phyloP scores from a whole-genome alignment of 2,113 vertebrate species.

The Alethe castanea region DNA sequence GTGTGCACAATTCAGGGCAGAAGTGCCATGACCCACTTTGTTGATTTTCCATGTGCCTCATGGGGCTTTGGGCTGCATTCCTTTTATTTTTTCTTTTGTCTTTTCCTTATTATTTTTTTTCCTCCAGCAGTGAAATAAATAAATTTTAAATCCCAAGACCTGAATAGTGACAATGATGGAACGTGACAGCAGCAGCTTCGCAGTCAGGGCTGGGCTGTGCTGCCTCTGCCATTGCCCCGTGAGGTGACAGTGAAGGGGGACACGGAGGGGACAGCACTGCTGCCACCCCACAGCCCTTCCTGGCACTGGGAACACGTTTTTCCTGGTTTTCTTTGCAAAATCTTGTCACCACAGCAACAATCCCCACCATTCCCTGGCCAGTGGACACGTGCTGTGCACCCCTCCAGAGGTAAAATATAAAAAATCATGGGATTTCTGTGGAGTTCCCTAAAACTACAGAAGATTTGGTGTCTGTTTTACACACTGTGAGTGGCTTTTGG shows the following conservation, averaged over 20 bases:
- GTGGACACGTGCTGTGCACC: fast-evolving
- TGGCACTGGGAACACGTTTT: not conserved
- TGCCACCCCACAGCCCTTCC: not conserved
- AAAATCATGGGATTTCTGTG: fast-evolving
- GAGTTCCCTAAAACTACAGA: not conserved
- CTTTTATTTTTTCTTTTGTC: not conserved
- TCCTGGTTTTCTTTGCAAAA: not conserved
- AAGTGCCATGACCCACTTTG: not conserved
- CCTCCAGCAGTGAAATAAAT: not conserved
- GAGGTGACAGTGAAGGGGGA: not conserved
- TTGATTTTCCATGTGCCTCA: not conserved
- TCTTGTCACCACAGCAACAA: not conserved
- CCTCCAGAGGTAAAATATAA: not conserved
- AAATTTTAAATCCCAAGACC: not conserved
- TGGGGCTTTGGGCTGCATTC: not conserved
- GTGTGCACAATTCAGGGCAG: not conserved
- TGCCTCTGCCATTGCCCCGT: not conserved
- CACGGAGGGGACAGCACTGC: not conserved
- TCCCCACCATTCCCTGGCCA: not conserved
- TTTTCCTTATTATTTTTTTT: not conserved
- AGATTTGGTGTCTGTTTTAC: not conserved
- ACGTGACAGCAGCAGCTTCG: not conserved
- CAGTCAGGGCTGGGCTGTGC: not conserved
- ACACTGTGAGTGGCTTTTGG: not conserved
- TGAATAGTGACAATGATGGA: not conserved